These are phyloP conservation scores for Xiphophorus birchmanni DNA, from an alignment of 2,797 vertebrate genomes.

Conservation along the genomic window DNA sequence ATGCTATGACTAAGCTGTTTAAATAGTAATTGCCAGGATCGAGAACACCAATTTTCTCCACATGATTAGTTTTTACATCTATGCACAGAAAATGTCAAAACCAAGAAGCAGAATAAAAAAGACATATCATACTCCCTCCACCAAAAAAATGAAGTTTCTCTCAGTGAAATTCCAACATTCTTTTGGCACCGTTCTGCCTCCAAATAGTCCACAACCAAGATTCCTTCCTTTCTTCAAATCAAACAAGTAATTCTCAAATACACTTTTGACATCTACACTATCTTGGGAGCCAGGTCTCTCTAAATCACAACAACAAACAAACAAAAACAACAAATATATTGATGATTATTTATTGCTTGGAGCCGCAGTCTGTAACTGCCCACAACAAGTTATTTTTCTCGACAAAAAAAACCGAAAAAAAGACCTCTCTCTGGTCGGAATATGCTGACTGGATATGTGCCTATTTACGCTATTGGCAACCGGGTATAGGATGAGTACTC, in stretches of 20 bases:
- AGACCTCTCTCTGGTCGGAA: background rate
- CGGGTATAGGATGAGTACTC: background rate
- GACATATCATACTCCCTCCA: background rate
- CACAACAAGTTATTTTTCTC: background rate
- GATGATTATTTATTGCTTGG: background rate
- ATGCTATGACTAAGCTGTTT: conserved; percentile 8
- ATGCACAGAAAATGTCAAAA: background rate
- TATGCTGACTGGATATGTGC: background rate
- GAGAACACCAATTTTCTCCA: background rate
- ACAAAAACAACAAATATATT: background rate
- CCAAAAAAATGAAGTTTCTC: background rate
- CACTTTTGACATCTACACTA: background rate
- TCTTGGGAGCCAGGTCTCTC: background rate
- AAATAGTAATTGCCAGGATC: conserved; percentile 3
- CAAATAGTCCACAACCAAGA: background rate
- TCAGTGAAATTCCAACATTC: background rate
- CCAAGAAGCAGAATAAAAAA: background rate
- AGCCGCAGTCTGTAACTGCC: background rate
- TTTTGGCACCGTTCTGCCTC: background rate
- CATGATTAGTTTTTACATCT: background rate
- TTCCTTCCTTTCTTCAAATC: background rate
- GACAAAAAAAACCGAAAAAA: background rate
- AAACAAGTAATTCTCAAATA: background rate
- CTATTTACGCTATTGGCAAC: background rate
- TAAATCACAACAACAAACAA: background rate